Evolutionary conservation across 2,888 invertebrate species (phyloP).

Genomic region (Drosophila atroscutellata): DNA sequence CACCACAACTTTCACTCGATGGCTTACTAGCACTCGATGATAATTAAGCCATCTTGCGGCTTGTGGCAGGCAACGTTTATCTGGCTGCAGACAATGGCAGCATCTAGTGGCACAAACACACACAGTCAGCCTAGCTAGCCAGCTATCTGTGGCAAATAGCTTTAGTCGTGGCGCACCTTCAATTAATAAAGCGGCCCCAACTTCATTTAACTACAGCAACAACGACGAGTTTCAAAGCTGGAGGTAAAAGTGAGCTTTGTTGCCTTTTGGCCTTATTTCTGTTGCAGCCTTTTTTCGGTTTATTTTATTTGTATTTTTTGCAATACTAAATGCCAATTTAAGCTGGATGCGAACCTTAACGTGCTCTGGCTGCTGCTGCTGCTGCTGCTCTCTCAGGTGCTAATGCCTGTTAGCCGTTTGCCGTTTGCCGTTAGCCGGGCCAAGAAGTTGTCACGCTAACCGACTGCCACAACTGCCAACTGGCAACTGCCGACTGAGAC

Average conservation of each 20-base stretch:
- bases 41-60: slow-evolving; percentile 52
- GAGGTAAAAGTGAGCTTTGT: slow-evolving; percentile 37
- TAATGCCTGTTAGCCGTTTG: slow-evolving; percentile 19
- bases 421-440: slow-evolving; percentile 23
- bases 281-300: background rate
- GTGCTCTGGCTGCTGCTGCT: background rate
- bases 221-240: background rate
- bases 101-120: slow-evolving; percentile 44
- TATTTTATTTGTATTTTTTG: slow-evolving; percentile 16
- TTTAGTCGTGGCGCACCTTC: slow-evolving; percentile 67
- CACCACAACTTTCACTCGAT: slow-evolving; percentile 60
- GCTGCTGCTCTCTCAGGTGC: slow-evolving; percentile 29
- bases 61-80: slow-evolving; percentile 45
- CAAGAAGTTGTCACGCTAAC: slow-evolving; percentile 42
- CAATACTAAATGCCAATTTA: slow-evolving; percentile 47
- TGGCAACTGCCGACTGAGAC: slow-evolving; percentile 8
- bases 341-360: slow-evolving; percentile 30
- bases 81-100: slow-evolving; percentile 65
- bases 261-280: slow-evolving; percentile 39
- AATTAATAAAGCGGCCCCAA: slow-evolving; percentile 63
- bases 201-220: slow-evolving; percentile 57
- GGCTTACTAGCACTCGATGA: slow-evolving; percentile 34
- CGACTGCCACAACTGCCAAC: slow-evolving; percentile 20
- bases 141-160: slow-evolving; percentile 54
- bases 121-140: background rate